Conservation (phyloP, 2,888 invertebrate species). For the Phasia obesa region DNA sequence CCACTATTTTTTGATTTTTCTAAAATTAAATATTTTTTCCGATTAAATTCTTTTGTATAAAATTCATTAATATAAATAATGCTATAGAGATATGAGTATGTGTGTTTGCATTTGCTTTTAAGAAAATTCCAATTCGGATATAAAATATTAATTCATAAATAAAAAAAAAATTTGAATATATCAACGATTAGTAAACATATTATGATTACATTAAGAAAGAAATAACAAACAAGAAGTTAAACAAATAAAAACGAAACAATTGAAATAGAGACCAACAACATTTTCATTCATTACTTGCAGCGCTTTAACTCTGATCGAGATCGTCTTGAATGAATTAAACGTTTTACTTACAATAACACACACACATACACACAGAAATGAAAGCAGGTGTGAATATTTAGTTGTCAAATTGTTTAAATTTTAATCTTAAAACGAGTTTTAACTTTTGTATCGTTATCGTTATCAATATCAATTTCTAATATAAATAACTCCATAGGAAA, state of each 20-base stretch:
- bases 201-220: constrained; percentile 46
- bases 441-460: constrained; percentile 39
- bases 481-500: constrained; percentile 13
- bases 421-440: constrained; percentile 66
- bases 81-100: background rate
- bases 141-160: constrained; percentile 77
- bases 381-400: constrained; percentile 71
- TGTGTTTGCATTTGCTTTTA: background rate
- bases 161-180: constrained; percentile 73
- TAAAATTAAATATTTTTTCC: no score
- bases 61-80: no score
- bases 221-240: constrained; percentile 16
- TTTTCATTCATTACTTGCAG: constrained; percentile 61
- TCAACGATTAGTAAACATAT: constrained; percentile 57
- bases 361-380: constrained; percentile 1
- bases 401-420: constrained; percentile 67
- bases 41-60: no score
- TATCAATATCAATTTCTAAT: background rate
- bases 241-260: constrained; percentile 6
- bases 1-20: no score
- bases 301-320: constrained; percentile 11
- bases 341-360: constrained; percentile 27
- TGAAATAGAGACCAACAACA: constrained; percentile 31
- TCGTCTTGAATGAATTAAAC: constrained; percentile 23
- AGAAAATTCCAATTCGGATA: constrained; percentile 43